Conservation (phyloP, 2,888 invertebrate species). For the Mesodorylaimus sp. region DNA sequence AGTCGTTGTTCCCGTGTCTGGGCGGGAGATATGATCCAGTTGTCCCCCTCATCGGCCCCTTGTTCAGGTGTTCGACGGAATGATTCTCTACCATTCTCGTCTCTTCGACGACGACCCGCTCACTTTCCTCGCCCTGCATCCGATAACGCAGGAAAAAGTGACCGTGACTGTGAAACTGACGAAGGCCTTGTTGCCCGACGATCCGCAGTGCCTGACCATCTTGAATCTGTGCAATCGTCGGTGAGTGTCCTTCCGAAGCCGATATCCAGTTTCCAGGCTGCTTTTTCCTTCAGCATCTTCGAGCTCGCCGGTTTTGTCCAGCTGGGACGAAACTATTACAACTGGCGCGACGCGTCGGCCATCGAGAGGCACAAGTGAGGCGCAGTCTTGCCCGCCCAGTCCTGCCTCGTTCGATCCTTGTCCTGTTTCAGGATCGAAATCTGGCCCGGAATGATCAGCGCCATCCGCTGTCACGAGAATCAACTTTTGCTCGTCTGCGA, state of each 20-base stretch:
- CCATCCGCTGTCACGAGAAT: slow-evolving; percentile 60
- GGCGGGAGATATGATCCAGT: too few species aligned
- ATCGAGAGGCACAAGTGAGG: slow-evolving; percentile 40
- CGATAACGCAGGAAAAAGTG: slow-evolving; percentile 15
- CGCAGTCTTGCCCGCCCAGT: not conserved
- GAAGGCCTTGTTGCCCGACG: slow-evolving; percentile 18
- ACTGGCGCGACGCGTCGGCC: slow-evolving; percentile 34
- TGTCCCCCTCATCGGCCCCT: too few species aligned
- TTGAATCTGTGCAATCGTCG: slow-evolving; percentile 25
- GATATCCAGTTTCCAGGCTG: not conserved
- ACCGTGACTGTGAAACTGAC: slow-evolving; percentile 20
- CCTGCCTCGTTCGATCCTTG: not conserved
- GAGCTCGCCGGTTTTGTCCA: slow-evolving; percentile 20
- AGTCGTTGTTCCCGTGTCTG: too few species aligned
- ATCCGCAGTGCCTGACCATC: slow-evolving; percentile 23
- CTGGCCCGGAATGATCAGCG: slow-evolving; percentile 43
- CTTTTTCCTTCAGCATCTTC: slow-evolving; percentile 18
- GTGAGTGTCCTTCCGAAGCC: slow-evolving; percentile 10
- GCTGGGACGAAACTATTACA: slow-evolving; percentile 28
- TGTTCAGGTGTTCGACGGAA: slow-evolving; percentile 22
- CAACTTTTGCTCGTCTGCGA: slow-evolving; percentile 57
- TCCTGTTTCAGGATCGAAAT: slow-evolving; percentile 21
- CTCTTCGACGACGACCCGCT: slow-evolving; percentile 8
- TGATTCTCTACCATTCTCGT: slow-evolving; percentile 16
- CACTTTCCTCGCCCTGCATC: slow-evolving; percentile 13